Evolutionary conservation across 2,113 vertebrate genomes (phyloP).

Genomic region (Gambusia affinis): DNA sequence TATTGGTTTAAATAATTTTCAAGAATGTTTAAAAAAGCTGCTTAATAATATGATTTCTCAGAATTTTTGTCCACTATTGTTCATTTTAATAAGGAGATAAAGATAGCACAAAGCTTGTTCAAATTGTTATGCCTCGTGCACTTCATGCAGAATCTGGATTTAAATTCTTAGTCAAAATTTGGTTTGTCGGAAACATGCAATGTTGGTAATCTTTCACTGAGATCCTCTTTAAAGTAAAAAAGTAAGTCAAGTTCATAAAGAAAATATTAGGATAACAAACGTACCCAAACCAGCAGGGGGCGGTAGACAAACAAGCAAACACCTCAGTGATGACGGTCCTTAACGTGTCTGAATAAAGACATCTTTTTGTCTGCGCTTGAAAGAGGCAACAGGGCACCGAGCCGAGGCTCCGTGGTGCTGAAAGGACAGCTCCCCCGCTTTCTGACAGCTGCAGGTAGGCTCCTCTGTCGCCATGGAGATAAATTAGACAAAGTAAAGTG

Average conservation of each 20-base stretch:
- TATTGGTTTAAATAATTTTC: too few species aligned
- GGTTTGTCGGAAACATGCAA: too few species aligned
- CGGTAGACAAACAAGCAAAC: constrained; percentile 50
- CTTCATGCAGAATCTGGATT: background rate
- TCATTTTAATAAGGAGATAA: background rate
- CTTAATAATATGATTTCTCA: too few species aligned
- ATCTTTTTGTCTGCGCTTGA: constrained; percentile 42
- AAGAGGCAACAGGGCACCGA: constrained; percentile 45
- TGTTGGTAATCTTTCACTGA: too few species aligned
- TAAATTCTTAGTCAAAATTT: too few species aligned
- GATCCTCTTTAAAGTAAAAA: too few species aligned
- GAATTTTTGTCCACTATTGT: too few species aligned
- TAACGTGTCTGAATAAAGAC: constrained; percentile 29
- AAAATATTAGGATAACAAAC: background rate
- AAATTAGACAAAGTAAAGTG: constrained; percentile 1
- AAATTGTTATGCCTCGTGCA: background rate
- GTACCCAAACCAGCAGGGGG: constrained; percentile 77
- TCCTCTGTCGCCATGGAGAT: constrained; percentile 27
- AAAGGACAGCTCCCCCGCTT: constrained; percentile 66
- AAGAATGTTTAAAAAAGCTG: too few species aligned
- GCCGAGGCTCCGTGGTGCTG: constrained; percentile 64
- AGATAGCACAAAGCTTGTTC: background rate
- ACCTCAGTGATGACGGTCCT: constrained; percentile 25
- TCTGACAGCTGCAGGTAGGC: constrained; percentile 70
- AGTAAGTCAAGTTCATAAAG: too few species aligned